These are phyloP conservation scores for Prietella phreatophila DNA, from an alignment of 2,113 vertebrate genomes.

Conservation along the genomic window DNA sequence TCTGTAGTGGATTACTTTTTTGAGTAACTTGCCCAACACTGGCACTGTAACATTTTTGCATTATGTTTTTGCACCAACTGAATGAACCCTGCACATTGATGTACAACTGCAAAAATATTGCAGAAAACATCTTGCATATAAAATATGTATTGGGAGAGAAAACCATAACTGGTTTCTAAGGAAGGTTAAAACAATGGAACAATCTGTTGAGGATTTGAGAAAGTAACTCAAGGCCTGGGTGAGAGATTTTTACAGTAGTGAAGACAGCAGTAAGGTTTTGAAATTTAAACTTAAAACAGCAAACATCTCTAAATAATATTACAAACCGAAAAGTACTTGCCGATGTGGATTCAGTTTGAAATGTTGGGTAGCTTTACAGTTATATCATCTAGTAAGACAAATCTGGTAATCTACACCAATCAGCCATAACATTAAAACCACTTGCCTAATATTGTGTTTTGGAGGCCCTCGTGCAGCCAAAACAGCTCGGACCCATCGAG, in stretches of 20 bases:
- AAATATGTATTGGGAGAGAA: neutral
- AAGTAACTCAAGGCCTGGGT: neutral
- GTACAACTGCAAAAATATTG: neutral
- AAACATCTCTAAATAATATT: neutral
- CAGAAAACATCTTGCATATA: neutral
- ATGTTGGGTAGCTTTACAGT: neutral
- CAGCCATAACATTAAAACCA: no score
- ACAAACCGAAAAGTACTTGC: neutral
- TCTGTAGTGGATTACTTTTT: no score
- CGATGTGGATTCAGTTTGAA: no score
- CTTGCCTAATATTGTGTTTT: no score
- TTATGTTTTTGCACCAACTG: neutral
- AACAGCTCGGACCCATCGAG: no score
- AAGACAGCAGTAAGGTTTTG: neutral
- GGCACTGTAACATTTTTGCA: neutral
- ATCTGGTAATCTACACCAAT: neutral
- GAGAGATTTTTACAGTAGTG: neutral
- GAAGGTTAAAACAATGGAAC: constrained; percentile 22
- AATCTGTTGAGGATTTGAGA: neutral
- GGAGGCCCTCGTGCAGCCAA: no score
- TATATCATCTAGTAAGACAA: constrained; percentile 29
- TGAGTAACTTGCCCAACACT: no score
- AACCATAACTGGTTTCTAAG: neutral
- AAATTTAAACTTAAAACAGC: neutral
- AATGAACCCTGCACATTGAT: neutral